Percentiles rank a stretch among this genome's conserved stretches.
These are phyloP conservation scores for Uloborus plumipes DNA, from an alignment of 2,888 invertebrate species.

Conservation along the genomic window DNA sequence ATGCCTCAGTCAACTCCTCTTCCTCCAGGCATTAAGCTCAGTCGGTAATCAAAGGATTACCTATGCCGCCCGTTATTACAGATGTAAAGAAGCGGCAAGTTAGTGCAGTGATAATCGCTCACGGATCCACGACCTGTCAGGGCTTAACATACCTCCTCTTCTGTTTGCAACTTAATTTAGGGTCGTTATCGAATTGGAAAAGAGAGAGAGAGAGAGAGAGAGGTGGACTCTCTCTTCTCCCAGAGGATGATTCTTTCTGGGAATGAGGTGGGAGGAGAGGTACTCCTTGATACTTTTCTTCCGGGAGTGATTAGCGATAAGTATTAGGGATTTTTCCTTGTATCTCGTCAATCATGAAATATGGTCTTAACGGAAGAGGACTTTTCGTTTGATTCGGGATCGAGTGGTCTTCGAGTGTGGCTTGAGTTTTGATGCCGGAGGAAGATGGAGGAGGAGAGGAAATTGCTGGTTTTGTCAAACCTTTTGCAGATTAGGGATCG, in stretches of 20 bases:
- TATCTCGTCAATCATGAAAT: constrained; percentile 15
- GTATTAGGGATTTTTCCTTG: constrained; percentile 35
- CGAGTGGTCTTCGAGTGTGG: neutral
- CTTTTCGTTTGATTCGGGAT: constrained; percentile 35
- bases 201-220: constrained; percentile 15
- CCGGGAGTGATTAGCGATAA: constrained; percentile 37
- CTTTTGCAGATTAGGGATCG: no score
- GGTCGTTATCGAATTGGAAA: constrained; percentile 55
- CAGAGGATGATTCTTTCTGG: constrained; percentile 11
- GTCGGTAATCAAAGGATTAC: constrained; percentile 40
- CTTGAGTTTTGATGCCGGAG: neutral
- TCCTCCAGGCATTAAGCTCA: constrained; percentile 27
- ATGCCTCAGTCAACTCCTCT: constrained; percentile 2
- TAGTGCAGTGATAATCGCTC: constrained; percentile 38
- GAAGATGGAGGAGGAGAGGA: no score
- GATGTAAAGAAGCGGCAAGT: constrained; percentile 49
- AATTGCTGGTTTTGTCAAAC: no score
- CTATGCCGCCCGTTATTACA: constrained; percentile 38
- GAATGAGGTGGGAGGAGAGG: neutral
- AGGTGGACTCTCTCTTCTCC: constrained; percentile 9
- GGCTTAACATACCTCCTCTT: constrained; percentile 22
- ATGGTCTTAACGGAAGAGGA: constrained; percentile 11
- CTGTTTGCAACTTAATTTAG: constrained; percentile 47
- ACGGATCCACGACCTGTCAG: constrained; percentile 33
- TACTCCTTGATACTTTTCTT: constrained; percentile 13